Evolutionary conservation across 1,140 invertebrate genomes (phyloP).

Genomic region (Pomacea maculata): DNA sequence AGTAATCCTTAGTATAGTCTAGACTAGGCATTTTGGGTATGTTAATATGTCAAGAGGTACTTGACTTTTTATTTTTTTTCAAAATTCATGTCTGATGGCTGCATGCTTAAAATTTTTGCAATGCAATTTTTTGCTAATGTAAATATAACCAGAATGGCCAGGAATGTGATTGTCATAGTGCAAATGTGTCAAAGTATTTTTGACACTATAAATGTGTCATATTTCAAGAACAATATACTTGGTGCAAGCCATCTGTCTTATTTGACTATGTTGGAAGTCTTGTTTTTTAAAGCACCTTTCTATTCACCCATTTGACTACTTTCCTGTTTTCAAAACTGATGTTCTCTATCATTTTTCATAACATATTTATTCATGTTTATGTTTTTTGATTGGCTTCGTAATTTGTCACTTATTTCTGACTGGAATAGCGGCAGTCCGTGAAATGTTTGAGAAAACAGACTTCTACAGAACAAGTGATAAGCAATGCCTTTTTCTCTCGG

Average conservation of each 20-base stretch:
- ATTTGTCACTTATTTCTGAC: conserved; percentile 1
- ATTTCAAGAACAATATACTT: no score
- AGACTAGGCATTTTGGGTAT: no score
- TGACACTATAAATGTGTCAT: not conserved
- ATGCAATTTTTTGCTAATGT: no score
- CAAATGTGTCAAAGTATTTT: not conserved
- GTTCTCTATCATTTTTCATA: not conserved
- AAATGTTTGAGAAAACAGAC: conserved; percentile 58
- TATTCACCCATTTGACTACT: not conserved
- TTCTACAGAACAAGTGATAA: conserved; percentile 52
- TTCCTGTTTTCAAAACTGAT: not conserved
- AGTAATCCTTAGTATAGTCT: no score
- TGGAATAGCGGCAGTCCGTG: conserved; percentile 47
- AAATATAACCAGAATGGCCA: no score
- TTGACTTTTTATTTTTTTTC: no score
- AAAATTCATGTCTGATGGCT: no score
- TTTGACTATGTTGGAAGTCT: not conserved
- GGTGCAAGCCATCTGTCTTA: no score
- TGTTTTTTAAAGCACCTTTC: not conserved
- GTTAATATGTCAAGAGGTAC: no score
- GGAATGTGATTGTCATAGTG: no score
- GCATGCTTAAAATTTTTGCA: no score
- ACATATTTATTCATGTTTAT: not conserved
- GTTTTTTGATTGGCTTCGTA: not conserved
- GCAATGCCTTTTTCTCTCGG: conserved; percentile 46